Evolutionary conservation across 1,140 invertebrate species (phyloP).

Genomic region (Nylanderia fulva): DNA sequence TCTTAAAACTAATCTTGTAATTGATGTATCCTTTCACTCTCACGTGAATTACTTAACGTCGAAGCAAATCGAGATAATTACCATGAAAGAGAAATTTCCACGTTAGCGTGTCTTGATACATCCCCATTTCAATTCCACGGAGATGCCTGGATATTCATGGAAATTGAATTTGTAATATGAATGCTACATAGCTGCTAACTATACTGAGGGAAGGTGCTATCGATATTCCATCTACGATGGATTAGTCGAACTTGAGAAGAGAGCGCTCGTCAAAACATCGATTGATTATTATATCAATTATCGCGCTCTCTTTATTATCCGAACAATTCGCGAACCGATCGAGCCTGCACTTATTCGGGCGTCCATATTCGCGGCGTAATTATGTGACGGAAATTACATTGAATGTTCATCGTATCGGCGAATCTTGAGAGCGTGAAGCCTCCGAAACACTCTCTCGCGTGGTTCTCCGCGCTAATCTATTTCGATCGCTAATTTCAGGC

Average conservation of each 20-base stretch:
- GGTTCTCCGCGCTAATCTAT: constrained; percentile 71
- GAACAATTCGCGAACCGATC: background rate
- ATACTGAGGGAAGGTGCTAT: constrained; percentile 19
- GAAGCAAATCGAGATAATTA: constrained; percentile 39
- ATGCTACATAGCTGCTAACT: constrained; percentile 5
- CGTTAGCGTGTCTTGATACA: background rate
- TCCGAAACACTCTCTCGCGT: constrained; percentile 16
- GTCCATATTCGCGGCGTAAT: constrained; percentile 29
- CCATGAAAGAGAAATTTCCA: constrained; percentile 15
- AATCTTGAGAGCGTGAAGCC: constrained; percentile 37
- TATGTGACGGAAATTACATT: constrained; percentile 46
- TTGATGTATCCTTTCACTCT: background rate
- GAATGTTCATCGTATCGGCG: constrained; percentile 21
- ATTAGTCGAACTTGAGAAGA: constrained; percentile 40
- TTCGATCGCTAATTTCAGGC: constrained; percentile 75
- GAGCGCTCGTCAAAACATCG: background rate
- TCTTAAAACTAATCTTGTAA: constrained; percentile 19
- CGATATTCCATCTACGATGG: constrained; percentile 22
- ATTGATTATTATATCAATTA: too few species aligned
- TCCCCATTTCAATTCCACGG: constrained; percentile 54
- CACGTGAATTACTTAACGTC: constrained; percentile 40
- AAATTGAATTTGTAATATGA: constrained; percentile 67
- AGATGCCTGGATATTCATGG: constrained; percentile 56
- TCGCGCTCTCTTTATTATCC: background rate
- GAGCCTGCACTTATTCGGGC: background rate